Base-by-base conservation (phyloP, 2,113 vertebrate genomes). In the Cavia aperea region DNA sequence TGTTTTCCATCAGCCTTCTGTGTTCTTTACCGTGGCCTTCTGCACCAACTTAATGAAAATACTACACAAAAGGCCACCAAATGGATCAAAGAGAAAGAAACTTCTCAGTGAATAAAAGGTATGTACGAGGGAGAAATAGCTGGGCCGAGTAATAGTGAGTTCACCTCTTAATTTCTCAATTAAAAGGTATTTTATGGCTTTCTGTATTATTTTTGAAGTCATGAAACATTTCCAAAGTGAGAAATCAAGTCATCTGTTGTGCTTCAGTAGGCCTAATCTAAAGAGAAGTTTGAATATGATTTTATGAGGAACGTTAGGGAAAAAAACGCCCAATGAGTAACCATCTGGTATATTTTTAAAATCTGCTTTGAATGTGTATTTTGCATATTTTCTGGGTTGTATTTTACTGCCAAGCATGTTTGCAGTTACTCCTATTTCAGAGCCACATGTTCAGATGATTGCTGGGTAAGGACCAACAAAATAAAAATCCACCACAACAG, bases 191-290 rank as follows among this genome's bases (percentile, higher is more conserved):
- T 97, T 97, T 95, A 94, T 78, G 94, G 62, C 31, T 14, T 92
- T 70, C 93, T 95, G 88, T 51, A 65, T 96, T 84, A 95, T 95
- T 95, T 79, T 91, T 94, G 88, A 96, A 95, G 94, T 97, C 94
- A 93, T 92, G 92, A 95, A 91, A 87, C 86, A 87, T 94, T 97
- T 94, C 93, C 91, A 63, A 72, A 94, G 54, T 90, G 85, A 85
- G 89, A 90, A 83, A 90, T 46, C 70, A 63, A 75, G 43, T 94
- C 85, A 85, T 96, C 87, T 93, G 82, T 51, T 88, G 10, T 88
- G 84, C 31, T 87, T 86, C 46, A 75, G 62, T 90, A 75, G 68
- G 19, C 49, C 87, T 85, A 54, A 58, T 82, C 24, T 84, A 92
- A 92, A 93, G 31, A 95, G 66, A 94, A 88, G 31, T 68, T 91